Evolutionary conservation across 92 coral and sea anemone species (phyloP).

Genomic region (Phenganax marumi): DNA sequence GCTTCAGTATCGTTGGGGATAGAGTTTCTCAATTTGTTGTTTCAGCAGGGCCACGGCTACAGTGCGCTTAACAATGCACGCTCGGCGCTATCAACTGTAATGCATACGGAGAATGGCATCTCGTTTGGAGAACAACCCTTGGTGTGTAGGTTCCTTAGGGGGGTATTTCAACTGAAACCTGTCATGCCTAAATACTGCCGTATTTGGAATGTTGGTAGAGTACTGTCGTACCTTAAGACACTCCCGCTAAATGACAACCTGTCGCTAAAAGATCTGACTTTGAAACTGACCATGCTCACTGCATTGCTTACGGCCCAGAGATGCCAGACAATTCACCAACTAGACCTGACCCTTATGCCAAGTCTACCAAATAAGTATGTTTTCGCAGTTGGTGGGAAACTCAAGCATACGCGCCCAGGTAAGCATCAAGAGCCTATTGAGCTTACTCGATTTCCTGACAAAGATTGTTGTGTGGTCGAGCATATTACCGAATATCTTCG

Average conservation of each 20-base stretch:
- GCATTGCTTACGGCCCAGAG: too few relatives aligned
- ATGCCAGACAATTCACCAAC: too few relatives aligned
- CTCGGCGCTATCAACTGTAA: constrained; percentile 37
- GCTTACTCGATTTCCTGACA: constrained; percentile 3
- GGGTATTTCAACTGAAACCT: constrained; percentile 47
- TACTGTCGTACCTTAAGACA: constrained; percentile 31
- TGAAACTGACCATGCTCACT: too few relatives aligned
- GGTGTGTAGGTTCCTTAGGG: constrained; percentile 50
- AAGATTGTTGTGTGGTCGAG: background rate
- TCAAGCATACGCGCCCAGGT: constrained; percentile 15
- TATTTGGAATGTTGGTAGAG: constrained; percentile 44
- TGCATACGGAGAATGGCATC: constrained; percentile 26
- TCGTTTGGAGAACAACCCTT: constrained; percentile 50
- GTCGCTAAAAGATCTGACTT: too few relatives aligned
- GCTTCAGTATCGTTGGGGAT: constrained; percentile 30
- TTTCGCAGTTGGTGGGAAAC: too few relatives aligned
- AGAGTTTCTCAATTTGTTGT: constrained; percentile 43
- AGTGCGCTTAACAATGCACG: constrained; percentile 48
- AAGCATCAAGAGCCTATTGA: constrained; percentile 36
- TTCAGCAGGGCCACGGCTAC: constrained; percentile 19
- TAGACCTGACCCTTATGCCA: too few relatives aligned
- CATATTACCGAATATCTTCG: constrained; percentile 1
- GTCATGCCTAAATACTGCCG: too few relatives aligned
- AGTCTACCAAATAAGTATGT: too few relatives aligned
- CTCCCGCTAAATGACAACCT: too few relatives aligned